Evolutionary conservation across 2,888 invertebrate species (phyloP).

Genomic region (Troides helena): DNA sequence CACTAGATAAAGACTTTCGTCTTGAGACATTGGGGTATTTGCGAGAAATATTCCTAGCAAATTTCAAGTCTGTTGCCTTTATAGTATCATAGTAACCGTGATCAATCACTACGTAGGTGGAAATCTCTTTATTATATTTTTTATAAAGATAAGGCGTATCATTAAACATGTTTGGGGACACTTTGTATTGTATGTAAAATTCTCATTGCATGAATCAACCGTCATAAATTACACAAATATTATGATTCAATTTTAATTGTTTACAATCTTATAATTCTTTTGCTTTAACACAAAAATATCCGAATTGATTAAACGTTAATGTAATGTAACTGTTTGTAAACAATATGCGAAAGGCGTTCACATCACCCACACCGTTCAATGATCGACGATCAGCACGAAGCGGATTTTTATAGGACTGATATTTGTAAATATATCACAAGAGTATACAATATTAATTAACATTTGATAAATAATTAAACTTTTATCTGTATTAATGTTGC

Average conservation of each 20-base stretch:
- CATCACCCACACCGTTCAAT: too few relatives aligned
- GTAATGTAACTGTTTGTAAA: not conserved
- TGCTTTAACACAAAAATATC: not conserved
- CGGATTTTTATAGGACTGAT: not conserved
- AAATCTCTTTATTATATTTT: too few relatives aligned
- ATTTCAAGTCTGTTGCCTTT: too few relatives aligned
- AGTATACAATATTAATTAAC: not conserved
- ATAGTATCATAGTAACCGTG: too few relatives aligned
- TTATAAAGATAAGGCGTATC: too few relatives aligned
- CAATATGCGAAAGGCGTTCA: not conserved
- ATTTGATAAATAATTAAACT: not conserved
- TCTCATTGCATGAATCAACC: constrained; percentile 1
- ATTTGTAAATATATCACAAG: not conserved
- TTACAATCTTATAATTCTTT: not conserved
- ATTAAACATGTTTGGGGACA: too few relatives aligned
- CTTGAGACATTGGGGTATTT: too few relatives aligned
- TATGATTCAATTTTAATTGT: constrained; percentile 3
- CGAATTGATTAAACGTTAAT: not conserved
- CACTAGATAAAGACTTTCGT: too few relatives aligned
- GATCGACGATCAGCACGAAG: too few relatives aligned
- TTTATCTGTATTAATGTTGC: constrained; percentile 14
- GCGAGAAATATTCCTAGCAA: too few relatives aligned
- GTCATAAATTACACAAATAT: not conserved
- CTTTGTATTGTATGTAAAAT: not conserved
- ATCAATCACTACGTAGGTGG: too few relatives aligned